phyloP scores from a whole-genome alignment of 53 echinoderm and acorn worm species.

The Mesocentrotus franciscanus region DNA sequence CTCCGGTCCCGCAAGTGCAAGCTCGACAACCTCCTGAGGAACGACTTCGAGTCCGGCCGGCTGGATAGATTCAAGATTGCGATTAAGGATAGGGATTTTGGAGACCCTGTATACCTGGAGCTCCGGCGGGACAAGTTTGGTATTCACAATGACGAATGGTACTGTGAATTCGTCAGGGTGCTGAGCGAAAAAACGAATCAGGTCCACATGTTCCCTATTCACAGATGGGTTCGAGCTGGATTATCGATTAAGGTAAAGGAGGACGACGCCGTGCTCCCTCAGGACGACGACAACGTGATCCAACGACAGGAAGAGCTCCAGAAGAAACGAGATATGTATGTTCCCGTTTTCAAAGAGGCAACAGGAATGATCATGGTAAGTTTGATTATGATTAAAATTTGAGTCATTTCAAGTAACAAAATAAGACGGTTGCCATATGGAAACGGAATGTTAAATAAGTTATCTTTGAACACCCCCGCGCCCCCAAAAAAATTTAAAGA shows the following conservation, averaged over 20 bases:
- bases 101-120: slow-evolving; percentile 70
- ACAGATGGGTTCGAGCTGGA: slow-evolving; percentile 47
- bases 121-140: slow-evolving; percentile 74
- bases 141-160: slow-evolving; percentile 72
- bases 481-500: too few species aligned
- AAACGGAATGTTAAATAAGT: too few species aligned
- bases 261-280: slow-evolving; percentile 39
- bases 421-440: too few species aligned
- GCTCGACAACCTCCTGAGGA: slow-evolving; percentile 67
- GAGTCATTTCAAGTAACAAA: too few species aligned
- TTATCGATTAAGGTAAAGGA: slow-evolving; percentile 21
- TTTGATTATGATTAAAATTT: too few species aligned
- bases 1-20: slow-evolving; percentile 60
- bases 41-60: slow-evolving; percentile 81
- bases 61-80: slow-evolving; percentile 63
- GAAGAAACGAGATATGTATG: slow-evolving; percentile 9
- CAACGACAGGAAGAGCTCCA: slow-evolving; percentile 33
- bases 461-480: too few species aligned
- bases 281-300: slow-evolving; percentile 14
- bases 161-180: slow-evolving; percentile 77
- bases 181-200: not conserved
- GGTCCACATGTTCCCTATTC: slow-evolving; percentile 48
- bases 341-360: not conserved
- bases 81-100: slow-evolving; percentile 60
- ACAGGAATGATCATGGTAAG: slow-evolving; percentile 38